These are phyloP conservation scores for Aurelia coerulea DNA, from an alignment of 30 jellyfish, hydroid and myxozoan species.

Conservation along the genomic window DNA sequence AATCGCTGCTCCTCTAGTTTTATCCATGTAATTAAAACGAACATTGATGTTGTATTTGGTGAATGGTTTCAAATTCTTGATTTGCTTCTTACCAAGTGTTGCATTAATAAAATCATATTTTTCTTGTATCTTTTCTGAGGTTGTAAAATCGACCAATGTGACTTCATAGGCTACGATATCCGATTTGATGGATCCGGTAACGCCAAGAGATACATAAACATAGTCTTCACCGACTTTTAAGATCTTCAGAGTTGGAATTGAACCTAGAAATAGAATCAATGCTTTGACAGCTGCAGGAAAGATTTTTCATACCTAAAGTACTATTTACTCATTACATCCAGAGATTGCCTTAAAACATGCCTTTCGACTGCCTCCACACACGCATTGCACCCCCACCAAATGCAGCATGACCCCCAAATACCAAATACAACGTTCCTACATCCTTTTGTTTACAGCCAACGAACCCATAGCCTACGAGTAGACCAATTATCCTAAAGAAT, in stretches of 20 bases:
- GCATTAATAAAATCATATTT: slow-evolving; percentile 16
- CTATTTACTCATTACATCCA: too few relatives aligned
- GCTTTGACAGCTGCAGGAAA: too few relatives aligned
- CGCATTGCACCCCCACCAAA: too few relatives aligned
- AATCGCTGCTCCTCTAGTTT: slow-evolving; percentile 45
- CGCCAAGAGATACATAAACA: slow-evolving; percentile 56
- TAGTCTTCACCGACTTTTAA: slow-evolving; percentile 23
- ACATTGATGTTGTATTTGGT: slow-evolving; percentile 46
- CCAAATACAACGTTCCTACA: too few relatives aligned
- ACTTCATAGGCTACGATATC: slow-evolving; percentile 63
- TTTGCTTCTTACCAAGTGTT: neutral
- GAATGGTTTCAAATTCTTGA: slow-evolving; percentile 32
- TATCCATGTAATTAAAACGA: slow-evolving; percentile 42
- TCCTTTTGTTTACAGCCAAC: too few relatives aligned
- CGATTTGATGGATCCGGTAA: slow-evolving; percentile 34
- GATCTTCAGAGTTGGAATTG: slow-evolving; percentile 61
- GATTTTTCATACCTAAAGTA: too few relatives aligned
- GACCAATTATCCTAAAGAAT: too few relatives aligned
- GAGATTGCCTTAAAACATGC: too few relatives aligned
- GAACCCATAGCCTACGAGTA: too few relatives aligned
- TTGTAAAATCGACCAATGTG: slow-evolving; percentile 42
- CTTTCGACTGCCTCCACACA: too few relatives aligned
- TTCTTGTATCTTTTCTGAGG: slow-evolving; percentile 24
- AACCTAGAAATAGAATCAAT: slow-evolving; percentile 32
- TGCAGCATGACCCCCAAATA: too few relatives aligned